These are phyloP conservation scores for Gymnodraco acuticeps DNA, from an alignment of 2,797 vertebrate species.

Conservation along the genomic window DNA sequence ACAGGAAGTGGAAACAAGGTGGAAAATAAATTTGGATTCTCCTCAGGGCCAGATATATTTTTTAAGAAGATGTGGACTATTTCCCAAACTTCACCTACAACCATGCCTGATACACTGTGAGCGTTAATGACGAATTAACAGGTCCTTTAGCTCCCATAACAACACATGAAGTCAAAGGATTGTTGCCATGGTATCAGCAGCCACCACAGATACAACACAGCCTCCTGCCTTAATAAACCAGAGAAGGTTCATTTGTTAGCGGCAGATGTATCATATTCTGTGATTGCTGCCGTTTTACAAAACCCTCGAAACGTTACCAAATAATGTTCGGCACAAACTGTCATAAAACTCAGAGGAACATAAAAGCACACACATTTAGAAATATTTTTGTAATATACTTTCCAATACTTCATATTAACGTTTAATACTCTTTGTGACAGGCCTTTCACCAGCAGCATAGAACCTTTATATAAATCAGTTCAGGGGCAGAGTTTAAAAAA, in stretches of 20 bases:
- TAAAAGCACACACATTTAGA: constrained; percentile 67
- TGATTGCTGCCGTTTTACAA: constrained; percentile 42
- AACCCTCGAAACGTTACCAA: constrained; percentile 62
- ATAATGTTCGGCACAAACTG: constrained; percentile 53
- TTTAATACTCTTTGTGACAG: constrained; percentile 43
- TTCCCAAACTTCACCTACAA: constrained; percentile 53
- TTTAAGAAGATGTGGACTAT: constrained; percentile 44
- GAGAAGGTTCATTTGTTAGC: constrained; percentile 59
- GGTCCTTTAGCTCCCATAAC: constrained; percentile 48
- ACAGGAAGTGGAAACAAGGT: constrained; percentile 38
- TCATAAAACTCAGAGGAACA: constrained; percentile 64
- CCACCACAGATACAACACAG: constrained; percentile 50
- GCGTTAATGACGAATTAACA: constrained; percentile 48
- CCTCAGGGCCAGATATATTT: constrained; percentile 72
- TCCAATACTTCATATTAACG: constrained; percentile 38
- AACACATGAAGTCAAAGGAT: constrained; percentile 60
- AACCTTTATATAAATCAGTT: constrained; percentile 46
- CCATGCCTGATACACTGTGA: constrained; percentile 77
- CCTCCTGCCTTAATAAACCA: constrained; percentile 82
- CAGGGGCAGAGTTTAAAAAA: constrained; percentile 17
- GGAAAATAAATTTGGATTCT: constrained; percentile 44
- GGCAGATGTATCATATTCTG: constrained; percentile 49
- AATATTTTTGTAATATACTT: constrained; percentile 78
- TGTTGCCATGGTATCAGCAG: constrained; percentile 71
- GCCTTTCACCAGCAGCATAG: constrained; percentile 71